phyloP scores from a whole-genome alignment of 2,888 invertebrate species.

The Orthonychiurus folsomi region DNA sequence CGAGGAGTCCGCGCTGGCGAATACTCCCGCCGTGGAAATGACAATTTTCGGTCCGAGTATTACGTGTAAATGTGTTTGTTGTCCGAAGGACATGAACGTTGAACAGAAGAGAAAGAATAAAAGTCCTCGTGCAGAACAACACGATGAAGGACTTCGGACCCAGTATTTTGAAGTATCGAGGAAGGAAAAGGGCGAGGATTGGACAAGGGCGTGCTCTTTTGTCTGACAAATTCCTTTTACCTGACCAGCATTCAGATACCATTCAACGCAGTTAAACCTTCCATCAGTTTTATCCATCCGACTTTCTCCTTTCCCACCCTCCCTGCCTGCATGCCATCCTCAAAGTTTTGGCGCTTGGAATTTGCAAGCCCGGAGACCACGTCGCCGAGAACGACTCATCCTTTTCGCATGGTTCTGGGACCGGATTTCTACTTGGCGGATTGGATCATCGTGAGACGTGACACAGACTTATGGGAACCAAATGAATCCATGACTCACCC shows the following conservation, averaged over 20 bases:
- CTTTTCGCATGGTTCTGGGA: neutral
- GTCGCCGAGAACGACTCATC: neutral
- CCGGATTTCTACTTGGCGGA: too few relatives aligned
- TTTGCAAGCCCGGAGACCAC: neutral
- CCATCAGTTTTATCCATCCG: neutral
- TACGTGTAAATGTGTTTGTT: neutral
- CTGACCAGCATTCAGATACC: slow-evolving; percentile 30
- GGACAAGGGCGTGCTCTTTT: slow-evolving; percentile 3
- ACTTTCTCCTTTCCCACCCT: neutral
- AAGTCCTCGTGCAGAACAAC: too few relatives aligned
- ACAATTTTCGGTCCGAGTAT: neutral
- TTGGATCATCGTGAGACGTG: too few relatives aligned
- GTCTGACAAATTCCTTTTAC: slow-evolving; percentile 36
- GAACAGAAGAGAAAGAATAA: neutral
- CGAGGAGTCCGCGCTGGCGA: neutral
- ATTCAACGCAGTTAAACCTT: neutral
- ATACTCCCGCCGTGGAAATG: neutral
- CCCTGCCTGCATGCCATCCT: neutral
- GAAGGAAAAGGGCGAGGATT: neutral
- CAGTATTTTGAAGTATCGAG: neutral
- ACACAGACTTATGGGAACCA: too few relatives aligned
- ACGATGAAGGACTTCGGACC: too few relatives aligned
- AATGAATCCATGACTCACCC: too few relatives aligned
- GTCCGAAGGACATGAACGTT: too few relatives aligned
- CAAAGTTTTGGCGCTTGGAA: neutral